Conservation (phyloP, 1,140 invertebrate genomes). For the Heterodera carotae region DNA sequence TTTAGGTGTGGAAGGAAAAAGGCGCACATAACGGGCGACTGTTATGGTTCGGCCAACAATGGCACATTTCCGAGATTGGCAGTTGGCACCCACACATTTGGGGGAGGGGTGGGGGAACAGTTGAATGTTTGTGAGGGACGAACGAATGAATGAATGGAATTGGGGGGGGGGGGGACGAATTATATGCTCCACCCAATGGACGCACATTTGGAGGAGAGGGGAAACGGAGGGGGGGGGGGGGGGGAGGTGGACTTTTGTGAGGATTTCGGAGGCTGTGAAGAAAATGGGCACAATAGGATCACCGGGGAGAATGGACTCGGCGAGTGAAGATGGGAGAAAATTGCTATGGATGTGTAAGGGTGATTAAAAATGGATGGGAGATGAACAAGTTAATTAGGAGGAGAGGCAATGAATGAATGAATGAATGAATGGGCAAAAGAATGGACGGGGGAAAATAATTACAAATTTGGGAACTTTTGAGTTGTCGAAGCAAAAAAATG, state of each 20-base stretch:
- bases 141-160: neutral
- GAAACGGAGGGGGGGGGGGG: neutral
- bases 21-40: neutral
- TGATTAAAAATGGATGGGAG: neutral
- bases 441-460: neutral
- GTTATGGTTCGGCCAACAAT: neutral
- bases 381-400: conserved; percentile 5
- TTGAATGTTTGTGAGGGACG: neutral
- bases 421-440: conserved; percentile 6
- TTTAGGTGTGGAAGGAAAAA: neutral
- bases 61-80: neutral
- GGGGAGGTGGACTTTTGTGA: neutral
- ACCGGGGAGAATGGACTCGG: neutral
- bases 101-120: neutral
- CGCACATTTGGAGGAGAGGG: neutral
- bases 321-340: neutral
- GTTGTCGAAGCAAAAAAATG: neutral
- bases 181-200: neutral
- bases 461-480: neutral
- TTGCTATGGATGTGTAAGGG: neutral
- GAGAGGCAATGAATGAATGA: neutral
- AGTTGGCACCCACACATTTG: neutral
- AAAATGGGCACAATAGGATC: conserved; percentile 12
- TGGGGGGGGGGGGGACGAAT: neutral
- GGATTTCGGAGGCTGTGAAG: conserved; percentile 5